A percentile compares a stretch with the other conserved stretches of the same genome.
These are phyloP conservation scores for Echiichthys vipera DNA, from an alignment of 2,797 vertebrate species.

Conservation along the genomic window DNA sequence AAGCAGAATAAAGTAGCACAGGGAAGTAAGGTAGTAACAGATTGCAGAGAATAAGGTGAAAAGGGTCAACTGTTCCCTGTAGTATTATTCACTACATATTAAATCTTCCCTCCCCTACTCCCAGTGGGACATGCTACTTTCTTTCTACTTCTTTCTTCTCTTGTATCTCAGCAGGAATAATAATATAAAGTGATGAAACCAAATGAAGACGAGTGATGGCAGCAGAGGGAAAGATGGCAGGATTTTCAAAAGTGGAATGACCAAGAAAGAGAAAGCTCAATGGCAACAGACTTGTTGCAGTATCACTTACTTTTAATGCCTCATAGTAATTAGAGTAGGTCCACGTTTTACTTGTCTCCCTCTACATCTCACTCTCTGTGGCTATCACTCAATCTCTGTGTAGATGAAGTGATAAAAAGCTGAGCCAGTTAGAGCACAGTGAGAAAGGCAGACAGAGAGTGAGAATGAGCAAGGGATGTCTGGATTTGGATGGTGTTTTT, in stretches of 20 bases:
- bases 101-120: conserved; percentile 30
- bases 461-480: conserved; percentile 31
- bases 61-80: conserved; percentile 43
- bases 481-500: conserved; percentile 54
- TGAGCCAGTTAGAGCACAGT: conserved; percentile 6
- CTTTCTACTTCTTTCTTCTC: conserved; percentile 36
- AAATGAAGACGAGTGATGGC: conserved; percentile 40
- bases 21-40: conserved; percentile 11
- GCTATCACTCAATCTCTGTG: conserved; percentile 24
- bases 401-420: conserved; percentile 54
- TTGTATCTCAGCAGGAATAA: conserved; percentile 36
- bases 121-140: conserved; percentile 31
- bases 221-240: conserved; percentile 34
- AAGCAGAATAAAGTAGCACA: conserved; percentile 27
- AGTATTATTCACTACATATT: conserved; percentile 34
- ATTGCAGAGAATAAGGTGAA: conserved; percentile 32
- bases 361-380: background rate
- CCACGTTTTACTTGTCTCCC: background rate
- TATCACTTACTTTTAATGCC: conserved; percentile 11
- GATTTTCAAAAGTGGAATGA: conserved; percentile 15
- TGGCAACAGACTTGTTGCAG: conserved; percentile 27
- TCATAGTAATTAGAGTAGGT: conserved; percentile 28
- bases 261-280: conserved; percentile 21
- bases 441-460: conserved; percentile 23
- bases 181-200: conserved; percentile 56